Conservation (phyloP, 2,113 vertebrate species). For the Indicator indicator region DNA sequence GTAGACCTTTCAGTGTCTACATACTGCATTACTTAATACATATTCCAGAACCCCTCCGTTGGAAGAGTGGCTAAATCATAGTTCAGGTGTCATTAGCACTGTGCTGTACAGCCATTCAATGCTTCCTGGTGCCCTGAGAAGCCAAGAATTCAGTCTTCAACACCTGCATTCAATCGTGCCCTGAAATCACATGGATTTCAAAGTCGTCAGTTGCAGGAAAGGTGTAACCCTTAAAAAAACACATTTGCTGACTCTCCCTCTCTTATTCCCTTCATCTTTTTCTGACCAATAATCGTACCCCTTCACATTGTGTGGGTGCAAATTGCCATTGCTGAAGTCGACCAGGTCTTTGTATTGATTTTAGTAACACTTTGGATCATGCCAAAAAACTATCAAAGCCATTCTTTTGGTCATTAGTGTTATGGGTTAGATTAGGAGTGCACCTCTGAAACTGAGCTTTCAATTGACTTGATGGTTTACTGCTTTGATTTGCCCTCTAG, state of each 20-base stretch:
- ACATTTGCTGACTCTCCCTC: background rate
- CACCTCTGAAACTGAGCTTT: background rate
- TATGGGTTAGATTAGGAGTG: background rate
- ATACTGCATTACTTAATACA: background rate
- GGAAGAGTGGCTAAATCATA: background rate
- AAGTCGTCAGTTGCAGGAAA: background rate
- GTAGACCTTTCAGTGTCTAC: background rate
- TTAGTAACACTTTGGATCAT: background rate
- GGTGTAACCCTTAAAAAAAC: background rate
- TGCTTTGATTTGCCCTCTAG: background rate
- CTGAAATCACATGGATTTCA: background rate
- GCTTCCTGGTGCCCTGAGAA: background rate
- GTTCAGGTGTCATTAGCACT: background rate
- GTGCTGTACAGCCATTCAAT: background rate
- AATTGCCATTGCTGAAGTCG: background rate
- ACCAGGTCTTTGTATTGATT: background rate
- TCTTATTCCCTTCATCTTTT: background rate
- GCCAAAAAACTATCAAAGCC: background rate
- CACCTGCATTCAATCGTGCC: background rate
- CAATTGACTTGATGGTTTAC: background rate
- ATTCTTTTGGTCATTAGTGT: background rate
- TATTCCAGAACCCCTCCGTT: background rate
- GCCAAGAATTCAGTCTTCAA: background rate
- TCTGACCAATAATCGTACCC: rapidly evolving
- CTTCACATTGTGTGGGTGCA: background rate